Evolutionary conservation across 2,113 vertebrate species (phyloP), one percentile per base, ranked within the genome.

Genomic region (Coptodon bakossiorum): DNA sequence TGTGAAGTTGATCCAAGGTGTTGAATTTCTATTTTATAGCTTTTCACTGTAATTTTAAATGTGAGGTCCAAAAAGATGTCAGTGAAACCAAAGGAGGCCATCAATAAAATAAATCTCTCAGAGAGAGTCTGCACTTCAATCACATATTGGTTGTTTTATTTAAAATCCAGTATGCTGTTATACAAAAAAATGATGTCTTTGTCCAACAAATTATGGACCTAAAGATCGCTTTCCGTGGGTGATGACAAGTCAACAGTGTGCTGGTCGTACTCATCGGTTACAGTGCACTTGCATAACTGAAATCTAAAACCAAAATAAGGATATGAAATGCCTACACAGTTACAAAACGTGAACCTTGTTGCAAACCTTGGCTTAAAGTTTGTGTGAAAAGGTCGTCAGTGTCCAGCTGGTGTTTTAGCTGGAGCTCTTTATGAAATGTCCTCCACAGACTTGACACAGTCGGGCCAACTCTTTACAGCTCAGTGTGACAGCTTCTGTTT

Each of bases 401-500:
- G 56, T 82, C 68, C 56, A 79, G 50, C 27, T 80, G 52, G 63
- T 54, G 48, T 36, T 82, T 52, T 31, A 85, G 27, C 59, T 11
- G 16, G 19, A 71, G 27, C 27, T 19, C 38, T 86, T 83, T 90
- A 45, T 84, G 79, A 57, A 83, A 84, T 57, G 40, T 84, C n/a
- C 59, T 36, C 3, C 5, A 76, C 73, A 82, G 80, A 73, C 79
- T 38, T 81, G 80, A 80, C 80, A 81, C 13, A 78, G 68, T 82
- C 40, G 34, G 27, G 31, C 61, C 82, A 82, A 27, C 52, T 80
- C 63, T 88, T 88, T 81, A 66, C 53, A 83, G 31, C 71, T 80
- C 63, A 86, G 83, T 85, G 87, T 88, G 90, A 86, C 54, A 87
- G 63, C 12, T 24, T 90, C 85, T 86, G 66, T 86, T 88, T 73